Conservation (phyloP, 2,888 invertebrate genomes). For the Epirrhoe tristata region DNA sequence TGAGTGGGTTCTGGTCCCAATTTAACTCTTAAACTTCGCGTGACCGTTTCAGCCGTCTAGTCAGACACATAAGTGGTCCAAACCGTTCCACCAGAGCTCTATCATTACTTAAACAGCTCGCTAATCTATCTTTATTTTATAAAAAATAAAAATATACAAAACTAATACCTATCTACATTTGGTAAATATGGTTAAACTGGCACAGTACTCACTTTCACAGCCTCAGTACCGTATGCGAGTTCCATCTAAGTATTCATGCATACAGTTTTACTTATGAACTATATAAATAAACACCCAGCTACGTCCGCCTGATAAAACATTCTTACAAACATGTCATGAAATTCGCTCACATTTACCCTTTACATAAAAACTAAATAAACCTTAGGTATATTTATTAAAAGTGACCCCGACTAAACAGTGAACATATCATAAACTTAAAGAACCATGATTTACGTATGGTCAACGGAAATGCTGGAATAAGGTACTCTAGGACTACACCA, state of each 20-base stretch:
- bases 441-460: conserved; percentile 19
- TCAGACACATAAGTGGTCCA: conserved; percentile 30
- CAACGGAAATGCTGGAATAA: conserved; percentile 27
- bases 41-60: conserved; percentile 14
- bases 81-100: conserved; percentile 18
- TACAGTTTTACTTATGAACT: conserved; percentile 27
- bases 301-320: conserved; percentile 30
- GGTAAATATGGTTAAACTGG: conserved; percentile 57
- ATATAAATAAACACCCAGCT: conserved; percentile 38
- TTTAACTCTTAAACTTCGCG: conserved; percentile 19
- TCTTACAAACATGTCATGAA: conserved; percentile 63
- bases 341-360: conserved; percentile 56
- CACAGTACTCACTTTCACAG: conserved; percentile 63
- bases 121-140: conserved; percentile 10
- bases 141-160: conserved; percentile 21
- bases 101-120: conserved; percentile 35
- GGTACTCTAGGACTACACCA: conserved; percentile 11
- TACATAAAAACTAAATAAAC: conserved; percentile 36
- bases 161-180: conserved; percentile 41
- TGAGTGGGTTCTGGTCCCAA: conserved; percentile 1
- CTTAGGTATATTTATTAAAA: conserved; percentile 25
- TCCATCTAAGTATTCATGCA: conserved; percentile 33
- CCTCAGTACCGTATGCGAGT: conserved; percentile 55
- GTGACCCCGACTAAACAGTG: conserved; percentile 28
- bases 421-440: conserved; percentile 4